Percentiles rank a stretch among this genome's conserved stretches.
phyloP scores from a whole-genome alignment of 35 echinoderm and acorn worm genomes.

The Lytechinus pictus region DNA sequence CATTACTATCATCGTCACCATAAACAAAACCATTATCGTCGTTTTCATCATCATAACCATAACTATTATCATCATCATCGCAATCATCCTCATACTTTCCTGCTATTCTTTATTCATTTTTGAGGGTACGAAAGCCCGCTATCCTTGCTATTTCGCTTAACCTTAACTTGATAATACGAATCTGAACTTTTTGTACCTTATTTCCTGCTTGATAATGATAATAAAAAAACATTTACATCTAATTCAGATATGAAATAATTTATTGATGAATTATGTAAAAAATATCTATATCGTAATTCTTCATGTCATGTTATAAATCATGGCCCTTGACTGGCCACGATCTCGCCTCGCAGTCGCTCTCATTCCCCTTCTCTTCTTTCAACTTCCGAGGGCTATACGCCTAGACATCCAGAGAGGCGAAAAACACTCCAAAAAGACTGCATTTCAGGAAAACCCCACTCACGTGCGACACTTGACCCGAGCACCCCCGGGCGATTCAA shows the following conservation, averaged over 20 bases:
- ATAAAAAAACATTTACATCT: neutral
- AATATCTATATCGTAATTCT: neutral
- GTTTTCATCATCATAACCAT: no score
- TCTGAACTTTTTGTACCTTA: no score
- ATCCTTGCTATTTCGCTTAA: no score
- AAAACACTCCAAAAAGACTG: conserved; percentile 32
- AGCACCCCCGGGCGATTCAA: conserved; percentile 20
- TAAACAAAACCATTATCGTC: no score
- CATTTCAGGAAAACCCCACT: conserved; percentile 32
- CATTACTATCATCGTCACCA: no score
- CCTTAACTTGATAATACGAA: no score
- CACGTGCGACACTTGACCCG: conserved; percentile 19
- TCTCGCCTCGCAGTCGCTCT: neutral
- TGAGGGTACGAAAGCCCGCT: no score
- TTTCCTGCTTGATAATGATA: no score
- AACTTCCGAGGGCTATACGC: neutral
- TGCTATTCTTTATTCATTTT: no score
- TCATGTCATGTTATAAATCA: neutral
- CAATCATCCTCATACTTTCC: no score
- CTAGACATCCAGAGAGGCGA: neutral
- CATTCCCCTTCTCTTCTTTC: neutral
- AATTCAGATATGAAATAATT: neutral
- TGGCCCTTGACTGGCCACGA: neutral
- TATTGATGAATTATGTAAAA: neutral
- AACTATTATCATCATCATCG: no score